Evolutionary conservation across 2,797 vertebrate genomes (phyloP).

Genomic region (Halcyon badia): DNA sequence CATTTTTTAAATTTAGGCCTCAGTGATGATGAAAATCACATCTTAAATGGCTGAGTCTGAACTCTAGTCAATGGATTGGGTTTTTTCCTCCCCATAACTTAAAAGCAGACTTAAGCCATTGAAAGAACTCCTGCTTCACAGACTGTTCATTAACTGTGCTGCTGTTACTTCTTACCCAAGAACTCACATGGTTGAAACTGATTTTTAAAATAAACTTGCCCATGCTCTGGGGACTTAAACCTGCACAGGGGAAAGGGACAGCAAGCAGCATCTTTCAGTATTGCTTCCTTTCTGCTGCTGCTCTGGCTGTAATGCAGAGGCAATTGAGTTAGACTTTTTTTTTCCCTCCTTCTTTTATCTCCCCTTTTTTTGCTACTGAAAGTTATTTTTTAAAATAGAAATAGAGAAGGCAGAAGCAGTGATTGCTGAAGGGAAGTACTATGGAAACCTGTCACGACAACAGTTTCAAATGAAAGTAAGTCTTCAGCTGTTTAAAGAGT

Average conservation of each 20-base stretch:
- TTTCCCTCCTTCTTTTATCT: not conserved
- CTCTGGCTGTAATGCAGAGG: not conserved
- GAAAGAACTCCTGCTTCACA: not conserved
- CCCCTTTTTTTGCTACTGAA: not conserved
- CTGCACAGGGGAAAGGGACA: not conserved
- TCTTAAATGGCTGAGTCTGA: not conserved
- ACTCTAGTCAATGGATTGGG: not conserved
- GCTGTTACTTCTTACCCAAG: not conserved
- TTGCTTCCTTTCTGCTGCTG: not conserved
- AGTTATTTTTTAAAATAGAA: conserved; percentile 69
- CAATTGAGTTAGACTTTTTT: not conserved
- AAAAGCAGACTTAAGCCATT: not conserved
- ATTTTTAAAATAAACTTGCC: not conserved
- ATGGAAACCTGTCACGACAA: conserved; percentile 63
- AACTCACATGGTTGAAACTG: not conserved
- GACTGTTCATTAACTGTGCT: not conserved
- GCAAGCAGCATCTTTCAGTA: not conserved
- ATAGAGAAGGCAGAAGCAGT: conserved; percentile 46
- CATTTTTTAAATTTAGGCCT: not conserved
- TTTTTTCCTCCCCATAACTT: not conserved
- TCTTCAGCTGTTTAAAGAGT: conserved; percentile 36
- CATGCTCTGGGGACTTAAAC: not conserved
- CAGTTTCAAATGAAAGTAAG: conserved; percentile 17
- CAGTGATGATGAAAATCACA: not conserved
- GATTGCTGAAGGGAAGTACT: conserved; percentile 43